Evolutionary conservation across 2,113 vertebrate species (phyloP), one percentile per base, ranked within the genome.

Genomic region (Peromyscus polionotus): DNA sequence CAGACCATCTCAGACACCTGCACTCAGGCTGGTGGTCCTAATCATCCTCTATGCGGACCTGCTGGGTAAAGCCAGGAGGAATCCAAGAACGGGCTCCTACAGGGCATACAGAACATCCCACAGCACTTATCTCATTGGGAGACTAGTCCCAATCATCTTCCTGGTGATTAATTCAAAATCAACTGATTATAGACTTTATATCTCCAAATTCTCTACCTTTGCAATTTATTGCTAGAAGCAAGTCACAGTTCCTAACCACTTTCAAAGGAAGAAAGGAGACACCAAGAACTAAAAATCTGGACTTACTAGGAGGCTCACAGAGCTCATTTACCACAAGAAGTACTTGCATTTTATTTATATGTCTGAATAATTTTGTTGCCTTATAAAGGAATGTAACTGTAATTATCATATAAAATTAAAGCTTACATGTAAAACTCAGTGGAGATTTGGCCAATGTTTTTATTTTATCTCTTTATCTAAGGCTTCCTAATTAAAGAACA

Each of bases 121-220:
- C 42, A 42, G 42, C 42, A 42, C 33, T 88, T 14, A 65, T 61
- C 7, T 59, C 72, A 57, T 7, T 7, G 28, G 61, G 28, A 93
- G 0, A 31, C 28, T 39, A 16, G 13, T 72, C 7, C 19, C 17
- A 65, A 39, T 39, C 51, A 72, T 85, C 11, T 92, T 13, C 61
- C 24, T 90, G 80, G 61, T 59, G 11, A 81, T 77, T 48, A 87
- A 95, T 77, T 92, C 24, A 94, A 54, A 95, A 94, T 70, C 54
- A 91, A 26, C 22, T 73, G 12, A 67, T 79, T 70, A 39, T 81
- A 33, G 5, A 57, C 14, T 45, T 89, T 39, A 19, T 48, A 61
- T 61, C 16, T 61, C 39, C 33, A 61, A 42, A 61, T 51, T 87
- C n/a, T 39, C 6, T 93, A 45, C 5, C 9, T 84, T 93, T 87